A percentile compares a stretch with the other conserved stretches of the same genome.
phyloP scores from a whole-genome alignment of 2,113 vertebrate genomes.

The Notarius lentiginosus region DNA sequence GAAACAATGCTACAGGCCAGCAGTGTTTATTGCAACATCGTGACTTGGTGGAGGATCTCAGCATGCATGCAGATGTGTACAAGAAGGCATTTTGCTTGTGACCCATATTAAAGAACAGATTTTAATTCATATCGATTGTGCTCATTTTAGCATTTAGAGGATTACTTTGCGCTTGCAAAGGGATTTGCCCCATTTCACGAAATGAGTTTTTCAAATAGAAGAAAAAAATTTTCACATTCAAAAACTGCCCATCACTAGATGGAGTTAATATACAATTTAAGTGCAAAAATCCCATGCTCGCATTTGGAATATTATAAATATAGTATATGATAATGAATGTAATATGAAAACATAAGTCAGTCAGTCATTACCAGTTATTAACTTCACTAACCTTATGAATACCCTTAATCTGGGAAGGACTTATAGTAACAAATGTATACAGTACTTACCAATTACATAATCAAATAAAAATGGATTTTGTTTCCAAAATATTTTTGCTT shows the following conservation, averaged over 20 bases:
- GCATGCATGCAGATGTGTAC: background rate
- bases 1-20: background rate
- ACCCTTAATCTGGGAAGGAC: background rate
- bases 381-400: conserved; percentile 5
- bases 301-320: background rate
- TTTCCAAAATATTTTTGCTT: conserved; percentile 10
- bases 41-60: background rate
- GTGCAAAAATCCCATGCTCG: background rate
- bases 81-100: background rate
- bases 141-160: background rate
- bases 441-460: conserved; percentile 37
- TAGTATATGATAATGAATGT: background rate
- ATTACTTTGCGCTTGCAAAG: background rate
- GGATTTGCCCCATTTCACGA: background rate
- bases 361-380: conserved; percentile 43
- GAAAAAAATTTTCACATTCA: background rate
- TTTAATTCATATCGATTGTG: background rate
- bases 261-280: background rate
- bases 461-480: background rate
- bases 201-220: background rate
- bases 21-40: background rate
- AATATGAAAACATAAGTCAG: conserved; percentile 1
- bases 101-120: background rate
- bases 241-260: conserved; percentile 22
- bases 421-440: background rate